Evolutionary conservation across 2,113 vertebrate species (phyloP), one percentile per base, ranked within the genome.

Genomic region (Actenoides lindsayi): DNA sequence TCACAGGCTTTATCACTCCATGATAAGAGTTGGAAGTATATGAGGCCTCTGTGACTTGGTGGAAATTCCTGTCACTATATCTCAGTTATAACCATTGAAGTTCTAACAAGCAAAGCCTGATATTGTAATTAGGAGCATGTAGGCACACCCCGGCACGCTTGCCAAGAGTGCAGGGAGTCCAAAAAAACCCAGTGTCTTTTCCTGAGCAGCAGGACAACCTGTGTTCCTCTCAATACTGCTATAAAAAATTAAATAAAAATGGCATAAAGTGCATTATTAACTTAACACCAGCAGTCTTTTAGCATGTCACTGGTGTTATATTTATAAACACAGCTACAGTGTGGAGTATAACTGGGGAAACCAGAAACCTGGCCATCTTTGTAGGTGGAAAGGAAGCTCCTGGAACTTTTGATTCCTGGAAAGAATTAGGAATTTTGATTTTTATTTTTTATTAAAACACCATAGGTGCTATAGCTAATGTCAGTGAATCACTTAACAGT

Each of bases 21-120:
- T 0, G 31, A 30, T 89, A 87, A 86, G 75, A 35, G 64, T 56
- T 65, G 62, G 68, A 87, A 37, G 59, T 51, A 6, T 25, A 20
- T 4, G 44, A 86, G 51, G 39, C 65, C 87, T 33, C 83, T 76
- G 39, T 51, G 64, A 60, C 65, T 94, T 75, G 39, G 42, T 94
- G 88, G 84, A 84, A 96, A 82, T 96, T 94, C 86, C 68, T 94
- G 83, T 82, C 13, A 0, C 83, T 63, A 48, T 67, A 39, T 94
- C 77, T 89, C 69, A 24, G 24, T 92, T 65, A 30, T 4, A 95
- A 92, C 90, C 81, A 60, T 76, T 71, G 95, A 74, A 92, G 57
- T 91, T 93, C 62, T 92, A 94, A 89, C 77, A 79, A 92, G 60
- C 63, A 85, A n/a, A 79, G 74, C 53, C 83, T 94, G 95, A 87